Evolutionary conservation across 2,888 invertebrate species (phyloP), one percentile per base, ranked within the genome.

Genomic region (Papilio demoleus): DNA sequence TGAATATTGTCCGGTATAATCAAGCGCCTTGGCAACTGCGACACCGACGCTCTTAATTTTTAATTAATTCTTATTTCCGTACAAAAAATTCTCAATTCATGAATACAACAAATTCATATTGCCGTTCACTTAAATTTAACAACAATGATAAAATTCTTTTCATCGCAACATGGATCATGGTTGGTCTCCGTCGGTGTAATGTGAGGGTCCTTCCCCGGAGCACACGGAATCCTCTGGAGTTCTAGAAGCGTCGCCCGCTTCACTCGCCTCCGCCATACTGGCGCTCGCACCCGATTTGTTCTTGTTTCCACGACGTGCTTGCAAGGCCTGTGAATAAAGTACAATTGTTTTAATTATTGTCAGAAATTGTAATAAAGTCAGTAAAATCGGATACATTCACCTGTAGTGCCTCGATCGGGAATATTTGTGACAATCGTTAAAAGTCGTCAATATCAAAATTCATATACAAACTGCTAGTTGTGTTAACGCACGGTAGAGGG

Each of bases 201-300:
- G 95, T 72, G 95, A 95, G 70, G 96, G 96, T 2, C 97, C 97
- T 88, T 97, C 97, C 75, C 94, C 95, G 78, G 97, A 97, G 88
- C 97, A 97, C 50, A 97, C 97, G 1, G 97, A 97, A 88, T 98
- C 98, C 87, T 98, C 97, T 12, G 97, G 97, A 17, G 97, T 97
- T 74, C 96, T 94, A 24, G 97, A 97, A 64, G 96, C 95, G 88
- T 97, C 97, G 22, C 95, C 90, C 0, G 85, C 95, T 85, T 96
- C 96, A 73, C 95, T 95, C 68, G 94, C 93, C 84, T 95, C 95
- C 74, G 93, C 93, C 74, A 93, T 95, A 82, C 94, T 94, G 0
- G 86, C 79, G 72, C 81, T 80, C 74, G 87, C 86, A 14, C 82
- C 93, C 86, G 86, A 85, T 85, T 90, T 93, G 85, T 88, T 94